Evolutionary conservation across 2,113 vertebrate species (phyloP).

Genomic region (Semicossyphus pulcher): DNA sequence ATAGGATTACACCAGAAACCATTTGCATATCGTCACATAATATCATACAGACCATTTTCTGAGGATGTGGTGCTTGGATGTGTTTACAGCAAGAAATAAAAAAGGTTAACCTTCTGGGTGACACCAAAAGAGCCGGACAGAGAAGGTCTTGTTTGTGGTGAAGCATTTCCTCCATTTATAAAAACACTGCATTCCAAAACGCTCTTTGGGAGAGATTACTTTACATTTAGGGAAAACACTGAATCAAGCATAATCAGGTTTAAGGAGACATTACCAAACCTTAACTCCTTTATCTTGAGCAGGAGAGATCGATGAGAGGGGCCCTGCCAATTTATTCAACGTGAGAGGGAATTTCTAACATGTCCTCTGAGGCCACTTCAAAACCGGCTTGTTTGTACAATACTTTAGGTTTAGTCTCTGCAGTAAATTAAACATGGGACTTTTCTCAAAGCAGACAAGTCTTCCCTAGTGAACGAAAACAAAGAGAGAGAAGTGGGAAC

Average conservation of each 20-base stretch:
- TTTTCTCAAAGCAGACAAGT: neutral
- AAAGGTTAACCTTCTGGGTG: too few relatives aligned
- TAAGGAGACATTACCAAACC: slow-evolving; percentile 49
- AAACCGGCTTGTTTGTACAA: neutral
- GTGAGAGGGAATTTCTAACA: slow-evolving; percentile 17
- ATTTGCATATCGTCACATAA: too few relatives aligned
- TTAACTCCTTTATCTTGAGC: slow-evolving; percentile 19
- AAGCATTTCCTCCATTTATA: slow-evolving; percentile 13
- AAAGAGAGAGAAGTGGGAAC: neutral
- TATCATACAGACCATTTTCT: too few relatives aligned
- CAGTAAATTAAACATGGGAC: slow-evolving; percentile 34
- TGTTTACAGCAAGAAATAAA: too few relatives aligned
- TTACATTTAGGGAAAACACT: slow-evolving; percentile 2
- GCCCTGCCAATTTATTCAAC: slow-evolving; percentile 1
- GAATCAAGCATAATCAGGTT: slow-evolving; percentile 36
- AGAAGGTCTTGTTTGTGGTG: neutral
- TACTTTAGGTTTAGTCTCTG: slow-evolving; percentile 26
- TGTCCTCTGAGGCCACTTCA: slow-evolving; percentile 29
- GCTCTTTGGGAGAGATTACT: neutral
- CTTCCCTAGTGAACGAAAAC: slow-evolving; percentile 3
- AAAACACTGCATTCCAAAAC: slow-evolving; percentile 16
- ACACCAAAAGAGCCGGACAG: neutral
- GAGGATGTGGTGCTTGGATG: too few relatives aligned
- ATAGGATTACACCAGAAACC: too few relatives aligned
- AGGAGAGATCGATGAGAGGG: slow-evolving; percentile 35